Evolutionary conservation across 2,797 vertebrate genomes (phyloP).

Genomic region (Dryobates pubescens): DNA sequence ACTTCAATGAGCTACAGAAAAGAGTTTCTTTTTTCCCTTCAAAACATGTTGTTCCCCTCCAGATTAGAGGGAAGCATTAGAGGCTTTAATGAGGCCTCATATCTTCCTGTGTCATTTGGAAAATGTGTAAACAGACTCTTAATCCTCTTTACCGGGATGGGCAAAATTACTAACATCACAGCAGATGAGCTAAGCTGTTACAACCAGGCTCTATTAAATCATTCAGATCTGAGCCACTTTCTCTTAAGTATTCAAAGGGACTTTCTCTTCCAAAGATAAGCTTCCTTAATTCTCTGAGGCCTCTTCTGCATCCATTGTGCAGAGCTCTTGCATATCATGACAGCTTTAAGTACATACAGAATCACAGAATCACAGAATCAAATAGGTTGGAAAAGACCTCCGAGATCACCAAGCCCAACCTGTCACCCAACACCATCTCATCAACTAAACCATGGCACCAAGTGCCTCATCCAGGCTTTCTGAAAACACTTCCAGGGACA

Average conservation of each 20-base stretch:
- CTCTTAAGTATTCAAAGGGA: neutral
- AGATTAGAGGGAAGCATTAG: neutral
- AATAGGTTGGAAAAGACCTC: too few species aligned
- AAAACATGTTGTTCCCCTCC: neutral
- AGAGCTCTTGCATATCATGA: neutral
- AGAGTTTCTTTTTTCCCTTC: neutral
- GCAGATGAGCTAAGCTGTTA: neutral
- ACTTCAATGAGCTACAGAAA: neutral
- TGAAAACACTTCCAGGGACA: too few species aligned
- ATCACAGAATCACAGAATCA: too few species aligned
- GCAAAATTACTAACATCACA: neutral
- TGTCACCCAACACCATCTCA: too few species aligned
- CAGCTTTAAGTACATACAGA: neutral
- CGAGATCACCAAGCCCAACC: too few species aligned
- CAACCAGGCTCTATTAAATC: neutral
- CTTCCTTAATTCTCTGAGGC: neutral
- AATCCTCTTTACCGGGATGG: neutral
- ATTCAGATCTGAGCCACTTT: neutral
- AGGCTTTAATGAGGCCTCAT: neutral
- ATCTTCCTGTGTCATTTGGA: neutral
- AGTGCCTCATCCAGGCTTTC: too few species aligned
- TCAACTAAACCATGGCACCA: too few species aligned
- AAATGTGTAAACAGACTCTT: neutral
- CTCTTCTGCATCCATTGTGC: neutral
- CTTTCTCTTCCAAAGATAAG: fast-evolving